Conservation (phyloP, 2,797 vertebrate species). For the Artibeus lituratus region DNA sequence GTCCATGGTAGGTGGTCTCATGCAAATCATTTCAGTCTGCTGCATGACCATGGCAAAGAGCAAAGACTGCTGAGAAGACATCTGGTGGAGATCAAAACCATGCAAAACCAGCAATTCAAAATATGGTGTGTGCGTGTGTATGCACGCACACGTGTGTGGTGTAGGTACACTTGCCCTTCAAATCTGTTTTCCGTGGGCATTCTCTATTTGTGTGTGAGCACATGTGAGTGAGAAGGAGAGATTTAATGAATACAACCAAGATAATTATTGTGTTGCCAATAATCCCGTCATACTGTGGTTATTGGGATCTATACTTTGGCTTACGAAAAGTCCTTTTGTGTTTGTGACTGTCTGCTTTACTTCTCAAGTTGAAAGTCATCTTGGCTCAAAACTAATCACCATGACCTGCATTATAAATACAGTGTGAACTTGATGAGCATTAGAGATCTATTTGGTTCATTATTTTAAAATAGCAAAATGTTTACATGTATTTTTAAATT, state of each 20-base stretch:
- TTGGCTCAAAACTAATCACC: background rate
- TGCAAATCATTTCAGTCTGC: accelerated
- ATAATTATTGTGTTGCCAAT: background rate
- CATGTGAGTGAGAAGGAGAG: background rate
- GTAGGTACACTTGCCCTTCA: background rate
- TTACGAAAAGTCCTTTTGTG: background rate
- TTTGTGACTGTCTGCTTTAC: background rate
- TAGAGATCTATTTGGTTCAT: background rate
- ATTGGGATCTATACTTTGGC: background rate
- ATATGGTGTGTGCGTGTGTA: background rate
- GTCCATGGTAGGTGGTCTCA: constrained; percentile 87
- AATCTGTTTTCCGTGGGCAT: background rate
- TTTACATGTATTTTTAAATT: background rate
- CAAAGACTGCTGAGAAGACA: background rate
- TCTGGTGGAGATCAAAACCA: background rate
- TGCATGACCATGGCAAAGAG: background rate
- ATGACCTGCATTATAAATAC: background rate
- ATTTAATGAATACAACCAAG: background rate
- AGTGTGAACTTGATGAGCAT: background rate
- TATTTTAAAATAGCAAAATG: constrained; percentile 8
- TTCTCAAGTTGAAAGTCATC: background rate
- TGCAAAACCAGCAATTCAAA: background rate
- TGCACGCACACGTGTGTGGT: no score
- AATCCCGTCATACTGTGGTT: background rate
- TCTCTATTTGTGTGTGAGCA: background rate